Evolutionary conservation across 2,113 vertebrate genomes (phyloP), one percentile per base, ranked within the genome.

Genomic region (Neolamprologus sp.): DNA sequence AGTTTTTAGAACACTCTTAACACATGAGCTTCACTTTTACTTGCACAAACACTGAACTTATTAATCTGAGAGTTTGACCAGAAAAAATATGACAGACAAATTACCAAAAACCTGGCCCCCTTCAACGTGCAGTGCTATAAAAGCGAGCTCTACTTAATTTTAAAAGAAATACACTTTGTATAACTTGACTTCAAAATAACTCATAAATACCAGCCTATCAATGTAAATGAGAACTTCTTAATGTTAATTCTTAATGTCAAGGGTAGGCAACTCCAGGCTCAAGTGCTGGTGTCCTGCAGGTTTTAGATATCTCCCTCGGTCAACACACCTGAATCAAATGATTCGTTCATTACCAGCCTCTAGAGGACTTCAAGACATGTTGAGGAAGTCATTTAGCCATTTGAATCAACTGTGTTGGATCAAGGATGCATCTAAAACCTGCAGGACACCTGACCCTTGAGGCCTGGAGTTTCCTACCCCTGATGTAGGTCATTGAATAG

Each of bases 331-430:
- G 53, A 55, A 55, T 7, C 53, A 55, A 55, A 55, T 55, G 53
- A 55, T 55, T 13, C 13, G 53, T 55, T 55, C 11, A 13, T 55
- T 55, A 55, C 21, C 21, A 55, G 21, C 21, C 53, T 55, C 53
- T 23, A 55, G 53, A 55, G 6, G 0, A 55, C 21, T 55, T 55
- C 54, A 55, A 0, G 21, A 26, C 21, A 26, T 26, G 11, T 55
- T 26, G 54, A 26, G 21, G 54, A 58, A 0, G 55, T 26, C 12
- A 57, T 54, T 55, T 55, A 55, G 53, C 1, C 10, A 55, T 58
- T 58, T 58, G 26, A 58, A 17, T 17, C 26, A 58, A 58, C 57
- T 31, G 26, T 58, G 57, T 31, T 58, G 57, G 26, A 58, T 31
- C 14, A 58, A 58, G 57, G 57, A 58, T 1, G 2, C 57, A 58